Evolutionary conservation across 1,140 invertebrate species (phyloP).

Genomic region (Archivesica marissinica): DNA sequence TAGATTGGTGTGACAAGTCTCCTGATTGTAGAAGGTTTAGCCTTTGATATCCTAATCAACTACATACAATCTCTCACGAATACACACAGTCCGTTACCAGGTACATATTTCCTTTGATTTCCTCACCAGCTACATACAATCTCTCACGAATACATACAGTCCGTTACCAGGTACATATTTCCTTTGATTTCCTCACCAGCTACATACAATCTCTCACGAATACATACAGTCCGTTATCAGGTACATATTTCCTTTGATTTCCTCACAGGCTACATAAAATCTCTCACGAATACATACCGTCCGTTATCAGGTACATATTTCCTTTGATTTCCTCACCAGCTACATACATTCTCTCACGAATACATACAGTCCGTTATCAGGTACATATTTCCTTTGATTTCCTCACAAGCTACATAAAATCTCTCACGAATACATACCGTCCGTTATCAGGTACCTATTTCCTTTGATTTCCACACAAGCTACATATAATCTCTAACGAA

Average conservation of each 20-base stretch:
- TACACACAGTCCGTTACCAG: not conserved
- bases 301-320: not conserved
- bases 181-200: not conserved
- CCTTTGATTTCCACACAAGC: no score
- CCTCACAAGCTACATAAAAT: no score
- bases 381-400: no score
- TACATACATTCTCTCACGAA: no score
- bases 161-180: not conserved
- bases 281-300: not conserved
- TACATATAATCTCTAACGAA: no score
- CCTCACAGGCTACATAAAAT: not conserved
- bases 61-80: not conserved
- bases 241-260: conserved; percentile 9
- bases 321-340: no score
- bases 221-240: not conserved
- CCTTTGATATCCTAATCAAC: not conserved
- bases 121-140: not conserved
- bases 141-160: not conserved
- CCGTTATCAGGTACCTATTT: no score
- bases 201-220: not conserved
- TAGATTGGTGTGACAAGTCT: conserved; percentile 20
- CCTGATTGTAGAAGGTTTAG: not conserved
- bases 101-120: conserved; percentile 9
- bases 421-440: no score
- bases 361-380: no score